phyloP scores from a whole-genome alignment of 2,113 vertebrate species.

The Xiphophorus maculatus region DNA sequence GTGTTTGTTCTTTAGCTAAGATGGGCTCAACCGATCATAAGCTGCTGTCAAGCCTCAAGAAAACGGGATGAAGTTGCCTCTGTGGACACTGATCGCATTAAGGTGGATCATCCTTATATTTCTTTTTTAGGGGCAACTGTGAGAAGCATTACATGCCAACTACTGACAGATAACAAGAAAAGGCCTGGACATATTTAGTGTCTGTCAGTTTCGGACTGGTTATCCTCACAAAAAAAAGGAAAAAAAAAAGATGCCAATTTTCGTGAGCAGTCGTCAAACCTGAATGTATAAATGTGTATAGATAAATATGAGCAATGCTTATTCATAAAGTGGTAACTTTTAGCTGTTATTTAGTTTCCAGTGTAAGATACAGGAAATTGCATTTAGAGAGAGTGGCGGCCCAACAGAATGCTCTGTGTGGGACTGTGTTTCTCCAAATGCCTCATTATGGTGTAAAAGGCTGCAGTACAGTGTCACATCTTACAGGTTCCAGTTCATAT shows the following conservation, averaged over 20 bases:
- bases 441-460: conserved; percentile 60
- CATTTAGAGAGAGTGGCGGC: conserved; percentile 61
- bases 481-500: conserved; percentile 50
- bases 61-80: conserved; percentile 58
- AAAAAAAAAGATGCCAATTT: conserved; percentile 65
- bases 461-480: conserved; percentile 46
- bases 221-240: conserved; percentile 20
- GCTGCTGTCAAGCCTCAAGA: conserved; percentile 75
- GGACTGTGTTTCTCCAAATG: conserved; percentile 54
- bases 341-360: conserved; percentile 78
- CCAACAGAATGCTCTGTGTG: conserved; percentile 52
- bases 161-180: conserved; percentile 53
- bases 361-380: conserved; percentile 71
- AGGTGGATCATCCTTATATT: conserved; percentile 42
- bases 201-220: conserved; percentile 52
- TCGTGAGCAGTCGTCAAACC: conserved; percentile 66
- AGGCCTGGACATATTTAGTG: conserved; percentile 50
- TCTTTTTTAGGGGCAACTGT: conserved; percentile 39
- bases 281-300: conserved; percentile 83
- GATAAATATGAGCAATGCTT: conserved; percentile 79
- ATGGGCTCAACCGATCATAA: conserved; percentile 75
- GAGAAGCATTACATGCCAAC: conserved; percentile 51
- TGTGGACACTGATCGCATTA: conserved; percentile 47
- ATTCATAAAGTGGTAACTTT: conserved; percentile 80
- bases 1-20: conserved; percentile 36